Base-by-base conservation (phyloP, 1,140 invertebrate species). In the Aphelinus atriplicis region DNA sequence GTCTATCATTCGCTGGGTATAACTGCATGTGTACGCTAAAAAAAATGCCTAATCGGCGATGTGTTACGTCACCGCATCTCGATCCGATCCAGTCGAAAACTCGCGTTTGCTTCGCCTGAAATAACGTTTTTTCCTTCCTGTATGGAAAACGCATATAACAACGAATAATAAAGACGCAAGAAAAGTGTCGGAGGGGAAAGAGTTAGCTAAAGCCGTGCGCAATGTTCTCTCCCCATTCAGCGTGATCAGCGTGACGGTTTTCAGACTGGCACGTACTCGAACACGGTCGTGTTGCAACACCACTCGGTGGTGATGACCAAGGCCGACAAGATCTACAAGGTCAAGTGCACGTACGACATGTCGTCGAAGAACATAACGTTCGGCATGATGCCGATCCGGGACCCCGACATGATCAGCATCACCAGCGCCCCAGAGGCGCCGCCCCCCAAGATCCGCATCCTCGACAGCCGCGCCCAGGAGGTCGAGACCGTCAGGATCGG, bases 271-370 rank as follows among this genome's bases (percentile, higher is more conserved):
- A 94, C 97, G 47, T 98, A 97, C 85, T 96, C 95, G 10, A 98
- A 98, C 86, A 97, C 96, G 0, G 95, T 98, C 26, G 96, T 98
- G 1, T 90, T 98, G 1, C 96, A 98, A 87, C 96, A 97, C 83
- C 96, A 98, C 88, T 97, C 95, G 81, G 95, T 97, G 5, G 96
- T 98, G 2, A 97, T 98, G 95, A 98, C 96, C 7, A 97, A 97
- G 88, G 95, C 96, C 1, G 96, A 98, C 85, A 98, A 98, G 85
- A 97, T 97, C 80, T 98, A 98, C 91, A 97, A 97, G 88, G 95
- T 98, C 53, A 96, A 97, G 82, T 98, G 96, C 83, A 98, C 96
- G 0, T 98, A 98, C 84, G 96, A 98, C 86, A 97, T 97, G 93
- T 95, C 95, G 67, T 96, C 96, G 1, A 96, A 96, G 90, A 98